Conservation (phyloP, 2,797 vertebrate species). For the Enteromius anoplus region DNA sequence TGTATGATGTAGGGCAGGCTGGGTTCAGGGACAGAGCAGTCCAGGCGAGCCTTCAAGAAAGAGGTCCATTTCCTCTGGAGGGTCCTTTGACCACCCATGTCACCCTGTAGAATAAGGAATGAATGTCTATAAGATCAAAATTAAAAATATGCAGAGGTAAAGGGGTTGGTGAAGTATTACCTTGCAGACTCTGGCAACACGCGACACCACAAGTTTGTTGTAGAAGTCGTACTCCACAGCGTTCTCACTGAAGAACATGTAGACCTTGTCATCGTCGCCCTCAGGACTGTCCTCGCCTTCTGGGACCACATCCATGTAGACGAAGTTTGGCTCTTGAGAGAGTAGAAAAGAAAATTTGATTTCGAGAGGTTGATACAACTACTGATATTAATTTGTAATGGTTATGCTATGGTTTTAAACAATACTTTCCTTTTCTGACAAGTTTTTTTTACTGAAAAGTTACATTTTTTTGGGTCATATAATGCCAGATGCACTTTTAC, state of each 20-base stretch:
- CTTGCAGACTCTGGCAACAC: slow-evolving; percentile 84
- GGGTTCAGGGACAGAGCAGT: slow-evolving; percentile 76
- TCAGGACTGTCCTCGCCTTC: slow-evolving; percentile 73
- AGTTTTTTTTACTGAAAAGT: neutral
- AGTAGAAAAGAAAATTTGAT: neutral
- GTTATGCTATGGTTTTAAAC: neutral
- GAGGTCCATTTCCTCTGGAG: slow-evolving; percentile 82
- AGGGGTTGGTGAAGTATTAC: slow-evolving; percentile 59
- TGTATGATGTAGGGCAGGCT: slow-evolving; percentile 80
- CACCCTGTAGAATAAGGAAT: slow-evolving; percentile 65
- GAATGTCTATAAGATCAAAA: neutral
- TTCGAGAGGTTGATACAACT: neutral
- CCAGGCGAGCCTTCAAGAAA: slow-evolving; percentile 80
- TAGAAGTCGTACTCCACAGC: slow-evolving; percentile 85
- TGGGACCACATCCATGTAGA: slow-evolving; percentile 79
- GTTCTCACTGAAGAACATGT: slow-evolving; percentile 85
- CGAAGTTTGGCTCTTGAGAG: slow-evolving; percentile 71
- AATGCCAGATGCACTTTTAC: no score
- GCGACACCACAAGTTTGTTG: slow-evolving; percentile 78
- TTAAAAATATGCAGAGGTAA: neutral
- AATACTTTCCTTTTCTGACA: neutral
- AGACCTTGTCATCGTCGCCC: slow-evolving; percentile 82
- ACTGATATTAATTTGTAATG: neutral
- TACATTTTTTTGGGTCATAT: no score
- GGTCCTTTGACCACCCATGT: slow-evolving; percentile 77